A percentile compares a stretch with the other conserved stretches of the same genome.
Evolutionary conservation across 2,113 vertebrate genomes (phyloP).

Genomic region (Amazona vittata): DNA sequence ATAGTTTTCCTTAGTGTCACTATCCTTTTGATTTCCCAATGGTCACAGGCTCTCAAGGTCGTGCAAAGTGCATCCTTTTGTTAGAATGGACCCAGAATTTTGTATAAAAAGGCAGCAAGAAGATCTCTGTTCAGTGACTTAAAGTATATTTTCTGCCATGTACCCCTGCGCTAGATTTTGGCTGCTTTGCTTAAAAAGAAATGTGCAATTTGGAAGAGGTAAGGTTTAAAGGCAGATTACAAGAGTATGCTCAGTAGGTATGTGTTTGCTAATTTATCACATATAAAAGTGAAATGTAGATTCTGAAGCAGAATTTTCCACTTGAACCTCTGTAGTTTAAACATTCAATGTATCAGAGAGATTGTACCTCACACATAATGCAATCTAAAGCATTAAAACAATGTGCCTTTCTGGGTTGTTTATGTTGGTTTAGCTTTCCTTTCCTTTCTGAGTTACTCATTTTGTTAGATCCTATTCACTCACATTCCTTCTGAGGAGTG

Average conservation of each 20-base stretch:
- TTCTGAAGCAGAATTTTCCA: not conserved
- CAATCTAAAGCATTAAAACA: not conserved
- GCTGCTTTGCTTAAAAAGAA: not conserved
- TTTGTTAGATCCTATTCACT: not conserved
- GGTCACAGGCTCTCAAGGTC: conserved; percentile 74
- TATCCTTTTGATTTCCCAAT: conserved; percentile 77
- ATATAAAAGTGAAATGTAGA: not conserved
- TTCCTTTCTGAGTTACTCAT: not conserved
- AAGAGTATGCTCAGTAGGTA: not conserved
- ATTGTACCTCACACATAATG: not conserved
- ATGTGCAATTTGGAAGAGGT: not conserved
- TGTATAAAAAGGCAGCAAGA: conserved; percentile 50
- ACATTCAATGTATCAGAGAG: not conserved
- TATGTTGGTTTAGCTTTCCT: not conserved
- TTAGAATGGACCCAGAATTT: conserved; percentile 66
- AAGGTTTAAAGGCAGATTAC: not conserved
- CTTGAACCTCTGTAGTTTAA: not conserved
- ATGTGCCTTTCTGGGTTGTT: not conserved
- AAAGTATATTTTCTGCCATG: conserved; percentile 10
- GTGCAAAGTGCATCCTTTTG: conserved; percentile 80
- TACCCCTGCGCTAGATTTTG: not conserved
- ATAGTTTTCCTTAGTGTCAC: conserved; percentile 78
- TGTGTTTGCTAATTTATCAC: not conserved
- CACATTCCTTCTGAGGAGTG: not conserved
- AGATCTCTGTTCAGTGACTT: not conserved